Evolutionary conservation across 2,113 vertebrate genomes (phyloP), one percentile per base, ranked within the genome.

Genomic region (Boleophthalmus pectinirostris): DNA sequence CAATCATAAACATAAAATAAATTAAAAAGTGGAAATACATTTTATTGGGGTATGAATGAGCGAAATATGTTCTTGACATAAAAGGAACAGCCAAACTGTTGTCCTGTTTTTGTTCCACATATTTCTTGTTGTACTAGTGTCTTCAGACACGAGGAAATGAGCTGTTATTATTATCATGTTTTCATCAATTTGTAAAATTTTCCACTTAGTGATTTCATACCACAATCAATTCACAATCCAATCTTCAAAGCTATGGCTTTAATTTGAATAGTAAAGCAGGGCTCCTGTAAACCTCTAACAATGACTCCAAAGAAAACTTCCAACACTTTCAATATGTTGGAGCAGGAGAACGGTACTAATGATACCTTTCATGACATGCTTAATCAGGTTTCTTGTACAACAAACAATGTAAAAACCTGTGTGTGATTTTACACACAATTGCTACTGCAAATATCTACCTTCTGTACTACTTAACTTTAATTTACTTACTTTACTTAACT

Each of bases 251-350:
- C 56, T 61, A 18, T 29, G 29, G 60, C 51, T 24, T 21, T 15
- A 45, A 51, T 5, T 15, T 35, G 5, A 21, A 29, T 16, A 23
- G 8, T 61, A 13, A 21, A 45, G 18, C 66, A 46, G 3, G 45
- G 45, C 54, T 57, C 23, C 24, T 24, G 51, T 46, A 38, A 68
- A 60, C 60, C 38, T 65, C 9, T 51, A 73, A 65, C 69, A 68
- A 69, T 76, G 78, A 75, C 43, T 73, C 69, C 5, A 58, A 60
- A 80, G n/a, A 14, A 45, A 35, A 69, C 24, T 46, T 66, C 12
- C 14, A 38, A 5, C 38, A 65, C 61, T 15, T 14, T 15, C 21
- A 20, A 35, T 13, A 57, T 24, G 23, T 23, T 24, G 18, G 0
- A 18, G 14, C 12, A 29, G 25, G 13, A 20, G 49, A 53, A 25